phyloP scores from a whole-genome alignment of 2,888 invertebrate genomes.

The Biston stratarius region DNA sequence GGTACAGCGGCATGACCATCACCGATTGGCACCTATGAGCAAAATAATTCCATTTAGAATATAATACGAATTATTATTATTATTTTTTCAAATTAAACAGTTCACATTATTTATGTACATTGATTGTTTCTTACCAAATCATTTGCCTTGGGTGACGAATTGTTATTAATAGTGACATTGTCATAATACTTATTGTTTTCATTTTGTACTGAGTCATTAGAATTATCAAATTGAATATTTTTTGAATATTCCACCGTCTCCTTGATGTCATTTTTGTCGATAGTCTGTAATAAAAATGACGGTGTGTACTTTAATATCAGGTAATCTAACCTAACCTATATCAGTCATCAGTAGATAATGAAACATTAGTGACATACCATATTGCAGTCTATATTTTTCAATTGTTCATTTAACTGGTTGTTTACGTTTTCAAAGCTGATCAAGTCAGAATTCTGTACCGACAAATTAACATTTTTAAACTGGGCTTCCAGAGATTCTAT shows the following conservation, averaged over 20 bases:
- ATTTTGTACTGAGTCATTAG: not conserved
- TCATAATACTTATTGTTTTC: slow-evolving; percentile 21
- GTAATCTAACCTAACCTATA: too few relatives aligned
- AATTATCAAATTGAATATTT: slow-evolving; percentile 14
- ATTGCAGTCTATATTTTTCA: not conserved
- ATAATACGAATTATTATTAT: not conserved
- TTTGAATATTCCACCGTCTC: slow-evolving; percentile 16
- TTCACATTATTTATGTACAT: too few relatives aligned
- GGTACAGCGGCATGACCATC: slow-evolving; percentile 59
- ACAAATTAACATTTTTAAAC: slow-evolving; percentile 40
- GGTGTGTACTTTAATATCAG: not conserved
- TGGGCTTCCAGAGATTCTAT: slow-evolving; percentile 53
- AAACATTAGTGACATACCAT: not conserved
- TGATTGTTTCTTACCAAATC: slow-evolving; percentile 42
- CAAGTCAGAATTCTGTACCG: slow-evolving; percentile 16
- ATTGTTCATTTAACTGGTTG: slow-evolving; percentile 30
- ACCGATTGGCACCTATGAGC: slow-evolving; percentile 59
- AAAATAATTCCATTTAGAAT: not conserved
- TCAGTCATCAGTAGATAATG: not conserved
- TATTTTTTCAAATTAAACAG: too few relatives aligned
- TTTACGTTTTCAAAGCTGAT: slow-evolving; percentile 28
- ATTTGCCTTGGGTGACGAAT: slow-evolving; percentile 35
- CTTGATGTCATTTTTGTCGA: slow-evolving; percentile 15
- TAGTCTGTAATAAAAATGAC: slow-evolving; percentile 32
- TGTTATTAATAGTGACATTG: slow-evolving; percentile 42